Base-by-base conservation (phyloP, 1,140 invertebrate species). In the Nymphalis io region DNA sequence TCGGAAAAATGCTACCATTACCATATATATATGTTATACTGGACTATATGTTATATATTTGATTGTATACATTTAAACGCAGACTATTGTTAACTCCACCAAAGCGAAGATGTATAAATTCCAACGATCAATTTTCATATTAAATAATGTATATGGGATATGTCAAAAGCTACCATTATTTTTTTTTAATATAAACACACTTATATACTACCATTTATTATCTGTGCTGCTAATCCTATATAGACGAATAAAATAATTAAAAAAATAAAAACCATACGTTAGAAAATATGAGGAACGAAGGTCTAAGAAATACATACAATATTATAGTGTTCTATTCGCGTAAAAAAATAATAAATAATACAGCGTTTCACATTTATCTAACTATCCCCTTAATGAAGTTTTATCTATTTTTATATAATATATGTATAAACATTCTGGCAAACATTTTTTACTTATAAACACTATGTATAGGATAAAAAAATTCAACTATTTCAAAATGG, bases 321-420 rank as follows among this genome's bases (percentile, higher is more conserved):
- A 55, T 27, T 27, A 55, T 55, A 55, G 15, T 27, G 51, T 55
- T 69, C 46, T 69, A 74, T 73, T 63, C 55, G 70, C 70, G 70
- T 75, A 75, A 78, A 73, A 75, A 78, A 78, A 77, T 72, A 74
- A 78, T 74, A 75, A 73, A 71, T 78, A 73, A 70, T 44, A 44
- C 23, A 75, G 71, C 66, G 60, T 63, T 27, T 64, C 63, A 61
- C 48, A 72, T 70, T 75, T 59, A 60, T 64, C 72, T 78, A 75
- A 61, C 75, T 78, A 75, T 64, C 60, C 55, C 48, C 59, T 57
- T 62, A 59, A 48, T 58, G 66, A 63, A 53, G 68, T 62, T 68
- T 58, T 66, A 68, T 58, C 63, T 69, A 70, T 71, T 53, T 60
- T 60, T 21, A 46, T 61, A 65, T 51, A 63, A 51, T 51, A 20